Evolutionary conservation across 1,140 invertebrate genomes (phyloP), one percentile per base, ranked within the genome.

Genomic region (Tribolium castaneum): DNA sequence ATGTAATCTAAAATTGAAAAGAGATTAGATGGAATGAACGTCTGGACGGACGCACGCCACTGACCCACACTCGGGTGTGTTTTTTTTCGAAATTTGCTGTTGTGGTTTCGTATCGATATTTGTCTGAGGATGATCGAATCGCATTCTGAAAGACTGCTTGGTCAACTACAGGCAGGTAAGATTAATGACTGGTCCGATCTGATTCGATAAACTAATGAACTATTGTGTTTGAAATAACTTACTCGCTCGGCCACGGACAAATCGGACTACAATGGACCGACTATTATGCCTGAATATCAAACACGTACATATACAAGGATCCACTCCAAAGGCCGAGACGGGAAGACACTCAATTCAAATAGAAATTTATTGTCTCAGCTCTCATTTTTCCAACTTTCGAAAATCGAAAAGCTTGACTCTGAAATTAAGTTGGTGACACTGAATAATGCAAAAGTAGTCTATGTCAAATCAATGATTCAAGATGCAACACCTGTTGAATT

Each of bases 201-300:
- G 82, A 85, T 84, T 84, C 83, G 84, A 85, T 85, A 85, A 85
- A 85, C 84, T 85, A 85, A 85, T 85, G 84, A 85, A 85, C 80
- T 85, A 85, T 85, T 85, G 84, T 85, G 83, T 84, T 83, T 82
- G 80, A 84, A 85, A 85, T 85, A 84, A 83, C 81, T 83, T 80
- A 83, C 80, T 83, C 80, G 77, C 76, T 81, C 75, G 59, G 49
- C 70, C 73, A 77, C 73, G 76, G 76, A 80, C 80, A 81, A 82
- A 83, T 83, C 82, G 75, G 77, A 77, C 62, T 79, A 82, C 80
- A 82, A 82, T 82, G 80, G 75, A 30, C 78, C 25, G 72, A 56
- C 70, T 76, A 80, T 82, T 83, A 77, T 83, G 73, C 78, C 73
- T 75, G 72, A 75, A 75, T 75, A 75, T 75, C 72, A 75, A 75